These are phyloP conservation scores for Drosophila simulans DNA, from an alignment of 1,140 invertebrate genomes.

Conservation along the genomic window DNA sequence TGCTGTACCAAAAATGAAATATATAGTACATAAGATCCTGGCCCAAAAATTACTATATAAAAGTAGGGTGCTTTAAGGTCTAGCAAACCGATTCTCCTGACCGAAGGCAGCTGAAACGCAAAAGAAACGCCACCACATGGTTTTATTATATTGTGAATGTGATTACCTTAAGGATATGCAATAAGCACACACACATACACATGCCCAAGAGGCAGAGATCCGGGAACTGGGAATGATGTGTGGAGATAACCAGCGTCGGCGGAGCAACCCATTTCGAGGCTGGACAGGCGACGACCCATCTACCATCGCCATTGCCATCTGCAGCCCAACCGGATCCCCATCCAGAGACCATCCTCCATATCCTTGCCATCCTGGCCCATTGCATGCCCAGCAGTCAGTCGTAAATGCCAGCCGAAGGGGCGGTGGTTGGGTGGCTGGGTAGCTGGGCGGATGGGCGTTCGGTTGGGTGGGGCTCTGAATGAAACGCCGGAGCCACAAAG, in stretches of 20 bases:
- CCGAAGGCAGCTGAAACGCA: slow-evolving; percentile 66
- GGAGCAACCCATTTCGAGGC: slow-evolving; percentile 53
- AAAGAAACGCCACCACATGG: slow-evolving; percentile 75
- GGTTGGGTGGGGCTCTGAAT: slow-evolving; percentile 19
- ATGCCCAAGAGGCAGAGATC: slow-evolving; percentile 9
- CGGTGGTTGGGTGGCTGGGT: neutral
- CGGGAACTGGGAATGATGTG: slow-evolving; percentile 39
- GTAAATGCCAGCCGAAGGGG: slow-evolving; percentile 23
- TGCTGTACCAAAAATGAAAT: no score
- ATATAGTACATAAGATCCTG: no score
- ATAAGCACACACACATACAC: slow-evolving; percentile 61
- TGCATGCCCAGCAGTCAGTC: slow-evolving; percentile 46
- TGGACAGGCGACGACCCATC: slow-evolving; percentile 55
- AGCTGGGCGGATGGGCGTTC: neutral
- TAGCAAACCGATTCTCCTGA: slow-evolving; percentile 14
- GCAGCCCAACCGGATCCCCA: slow-evolving; percentile 3
- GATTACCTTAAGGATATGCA: slow-evolving; percentile 83
- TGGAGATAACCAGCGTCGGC: slow-evolving; percentile 40
- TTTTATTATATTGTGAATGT: slow-evolving; percentile 84
- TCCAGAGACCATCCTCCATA: slow-evolving; percentile 6
- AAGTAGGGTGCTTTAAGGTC: neutral
- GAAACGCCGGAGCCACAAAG: slow-evolving; percentile 52
- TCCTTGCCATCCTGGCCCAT: slow-evolving; percentile 9
- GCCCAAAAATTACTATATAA: no score
- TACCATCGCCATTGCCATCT: slow-evolving; percentile 20